Conservation (phyloP, 2,113 vertebrate species). For the Pollachius pollachius region DNA sequence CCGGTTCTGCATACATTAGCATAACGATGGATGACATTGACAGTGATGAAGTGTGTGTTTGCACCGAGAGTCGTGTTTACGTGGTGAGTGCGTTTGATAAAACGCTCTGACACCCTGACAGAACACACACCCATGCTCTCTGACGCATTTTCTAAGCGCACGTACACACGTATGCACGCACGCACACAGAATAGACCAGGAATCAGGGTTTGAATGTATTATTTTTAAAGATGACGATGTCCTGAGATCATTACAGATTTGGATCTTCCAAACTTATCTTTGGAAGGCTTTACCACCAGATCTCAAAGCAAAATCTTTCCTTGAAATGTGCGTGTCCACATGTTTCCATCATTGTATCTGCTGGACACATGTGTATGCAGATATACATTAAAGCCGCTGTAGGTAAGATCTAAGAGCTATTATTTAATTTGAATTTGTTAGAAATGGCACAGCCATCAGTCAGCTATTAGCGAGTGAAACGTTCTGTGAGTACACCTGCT, state of each 20-base stretch:
- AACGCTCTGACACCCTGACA: not conserved
- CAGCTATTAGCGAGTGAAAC: no score
- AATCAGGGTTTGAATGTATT: no score
- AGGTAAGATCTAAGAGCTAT: no score
- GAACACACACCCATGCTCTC: not conserved
- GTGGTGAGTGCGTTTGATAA: not conserved
- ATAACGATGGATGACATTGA: slow-evolving; percentile 43
- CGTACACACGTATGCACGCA: not conserved
- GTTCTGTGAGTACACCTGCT: no score
- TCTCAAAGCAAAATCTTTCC: no score
- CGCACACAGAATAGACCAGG: not conserved
- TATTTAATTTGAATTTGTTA: no score
- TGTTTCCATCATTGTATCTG: not conserved
- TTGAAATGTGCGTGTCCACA: not conserved
- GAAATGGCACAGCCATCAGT: no score
- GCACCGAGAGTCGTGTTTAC: slow-evolving; percentile 9
- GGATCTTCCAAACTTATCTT: no score
- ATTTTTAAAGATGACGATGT: no score
- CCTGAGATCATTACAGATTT: no score
- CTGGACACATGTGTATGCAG: not conserved
- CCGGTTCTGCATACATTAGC: slow-evolving; percentile 44
- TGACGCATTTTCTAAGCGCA: slow-evolving; percentile 14
- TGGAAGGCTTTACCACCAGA: no score
- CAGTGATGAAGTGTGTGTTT: slow-evolving; percentile 49
- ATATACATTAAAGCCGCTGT: not conserved